Base-by-base conservation (phyloP, 2,113 vertebrate species). In the Hemichromis elongatus region DNA sequence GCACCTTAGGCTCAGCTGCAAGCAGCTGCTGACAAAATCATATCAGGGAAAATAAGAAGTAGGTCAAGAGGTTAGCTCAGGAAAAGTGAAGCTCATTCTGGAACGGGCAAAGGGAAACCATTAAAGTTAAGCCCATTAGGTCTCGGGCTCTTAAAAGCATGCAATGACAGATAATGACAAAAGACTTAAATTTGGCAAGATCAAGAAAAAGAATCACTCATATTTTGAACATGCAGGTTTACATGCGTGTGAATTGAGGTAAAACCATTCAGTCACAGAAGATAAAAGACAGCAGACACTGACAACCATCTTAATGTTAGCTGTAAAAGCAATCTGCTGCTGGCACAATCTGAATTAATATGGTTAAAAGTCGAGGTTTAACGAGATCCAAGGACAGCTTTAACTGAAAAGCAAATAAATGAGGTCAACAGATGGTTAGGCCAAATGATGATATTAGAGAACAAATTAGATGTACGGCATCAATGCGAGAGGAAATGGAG, bases 51-150 rank as follows among this genome's bases (percentile, higher is more conserved):
- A 68, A 35, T 45, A 78, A 79, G 88, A 94, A 92, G 89, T 89
- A 90, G 93, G 93, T 94, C 92, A 93, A 77, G 81, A 93, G 92
- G 92, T 94, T 81, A 92, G 81, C 28, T 52, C 86, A 83, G 47
- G 54, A 53, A 61, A 66, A 73, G 78, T 89, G 88, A 81, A 59
- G 77, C 57, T 37, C 59, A 57, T 6, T 24, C 24, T 42, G 56
- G 21, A 19, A 84, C 26, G 82, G 35, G 61, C 56, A 10, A 56
- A 81, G 28, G 35, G 73, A 55, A 70, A 47, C 12, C 70, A 37
- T 42, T 12, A 52, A 50, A 63, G 56, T 57, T 33, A 33, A 33
- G 30, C 5, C 30, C 30, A 33, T 33, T 18, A 19, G 78, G 28
- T 70, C n/a, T 59, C 21, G 33, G 10, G 28, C 42, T 45, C 53